Percentiles rank a stretch among this genome's conserved stretches.
Conservation (phyloP, 1,140 invertebrate species). For the Diorhabda carinulata region DNA sequence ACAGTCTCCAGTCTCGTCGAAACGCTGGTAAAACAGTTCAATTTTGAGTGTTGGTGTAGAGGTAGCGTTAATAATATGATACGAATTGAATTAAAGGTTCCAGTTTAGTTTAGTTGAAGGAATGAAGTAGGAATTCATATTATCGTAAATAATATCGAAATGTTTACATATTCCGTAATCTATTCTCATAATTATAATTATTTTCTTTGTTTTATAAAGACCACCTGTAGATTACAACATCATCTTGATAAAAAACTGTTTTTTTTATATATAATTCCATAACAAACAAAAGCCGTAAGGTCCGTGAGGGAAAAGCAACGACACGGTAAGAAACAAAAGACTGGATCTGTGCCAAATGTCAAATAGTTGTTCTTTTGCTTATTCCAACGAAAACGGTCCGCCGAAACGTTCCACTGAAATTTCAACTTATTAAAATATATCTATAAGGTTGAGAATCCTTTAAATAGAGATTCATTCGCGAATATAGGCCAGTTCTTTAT, state of each 20-base stretch:
- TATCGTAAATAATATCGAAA: too few species aligned
- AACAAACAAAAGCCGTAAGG: not conserved
- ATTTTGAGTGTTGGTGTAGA: too few species aligned
- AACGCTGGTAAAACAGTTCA: too few species aligned
- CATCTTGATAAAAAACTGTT: not conserved
- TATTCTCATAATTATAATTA: not conserved
- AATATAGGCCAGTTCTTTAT: too few species aligned
- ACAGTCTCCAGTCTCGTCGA: too few species aligned
- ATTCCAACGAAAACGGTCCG: slow-evolving; percentile 3
- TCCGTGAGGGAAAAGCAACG: not conserved
- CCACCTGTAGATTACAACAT: not conserved
- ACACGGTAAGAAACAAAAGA: slow-evolving; percentile 11
- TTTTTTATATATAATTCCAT: not conserved
- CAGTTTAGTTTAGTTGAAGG: too few species aligned
- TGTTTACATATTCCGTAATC: too few species aligned
- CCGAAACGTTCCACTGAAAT: not conserved
- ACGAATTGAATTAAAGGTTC: too few species aligned
- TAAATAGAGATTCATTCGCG: too few species aligned
- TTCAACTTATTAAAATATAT: not conserved
- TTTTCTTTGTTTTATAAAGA: not conserved
- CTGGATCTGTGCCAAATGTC: slow-evolving; percentile 11
- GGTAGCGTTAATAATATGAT: too few species aligned
- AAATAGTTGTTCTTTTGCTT: slow-evolving; percentile 16
- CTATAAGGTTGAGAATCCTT: too few species aligned
- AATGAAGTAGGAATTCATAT: too few species aligned